These are phyloP conservation scores for Chrysemys picta DNA, from an alignment of 2,113 vertebrate genomes.

Conservation along the genomic window DNA sequence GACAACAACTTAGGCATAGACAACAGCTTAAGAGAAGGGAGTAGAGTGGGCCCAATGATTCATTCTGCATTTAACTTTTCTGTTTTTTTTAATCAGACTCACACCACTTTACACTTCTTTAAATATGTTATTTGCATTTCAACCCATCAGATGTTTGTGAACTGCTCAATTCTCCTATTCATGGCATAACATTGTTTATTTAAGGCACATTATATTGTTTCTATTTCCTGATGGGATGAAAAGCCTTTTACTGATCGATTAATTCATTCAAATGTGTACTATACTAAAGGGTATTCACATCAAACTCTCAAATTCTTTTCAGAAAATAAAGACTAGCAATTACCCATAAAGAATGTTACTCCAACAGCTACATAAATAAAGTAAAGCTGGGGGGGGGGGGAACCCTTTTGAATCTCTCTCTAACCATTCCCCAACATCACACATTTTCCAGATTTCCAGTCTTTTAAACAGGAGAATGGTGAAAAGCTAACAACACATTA, in stretches of 20 bases:
- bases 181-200: background rate
- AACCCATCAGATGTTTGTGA: background rate
- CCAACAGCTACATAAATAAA: fast-evolving
- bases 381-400: background rate
- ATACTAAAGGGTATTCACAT: background rate
- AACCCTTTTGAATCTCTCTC: background rate
- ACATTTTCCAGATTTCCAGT: too few species aligned
- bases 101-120: background rate
- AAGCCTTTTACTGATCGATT: background rate
- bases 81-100: background rate
- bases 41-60: background rate
- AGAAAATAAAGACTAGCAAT: background rate
- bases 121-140: background rate
- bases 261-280: background rate
- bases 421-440: too few species aligned
- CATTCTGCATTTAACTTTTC: conserved; percentile 42
- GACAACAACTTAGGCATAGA: background rate
- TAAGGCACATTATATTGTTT: background rate
- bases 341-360: background rate
- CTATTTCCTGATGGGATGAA: background rate
- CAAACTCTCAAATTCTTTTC: background rate
- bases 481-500: too few species aligned
- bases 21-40: background rate
- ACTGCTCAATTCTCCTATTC: background rate
- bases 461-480: too few species aligned